Evolutionary conservation across 2,797 vertebrate species (phyloP), one percentile per base, ranked within the genome.

Genomic region (Tangara arthus): DNA sequence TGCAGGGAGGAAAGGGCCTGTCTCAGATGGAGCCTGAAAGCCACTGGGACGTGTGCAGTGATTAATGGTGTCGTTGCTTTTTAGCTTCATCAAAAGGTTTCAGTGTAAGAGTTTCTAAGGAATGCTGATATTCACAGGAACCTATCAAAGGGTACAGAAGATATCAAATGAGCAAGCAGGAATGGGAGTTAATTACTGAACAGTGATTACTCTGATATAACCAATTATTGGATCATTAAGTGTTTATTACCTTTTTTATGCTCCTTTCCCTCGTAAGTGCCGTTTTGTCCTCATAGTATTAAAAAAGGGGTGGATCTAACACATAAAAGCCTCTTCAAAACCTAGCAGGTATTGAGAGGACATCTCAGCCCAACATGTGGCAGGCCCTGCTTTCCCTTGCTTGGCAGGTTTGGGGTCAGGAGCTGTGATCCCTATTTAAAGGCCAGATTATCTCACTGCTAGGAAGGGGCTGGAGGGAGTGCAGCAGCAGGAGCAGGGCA

Each of bases 161-260:
- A 96, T 97, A 98, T 95, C 96, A 97, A 98, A 97, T 96, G 97
- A 97, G 97, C 80, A 97, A 96, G 97, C 95, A 57, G 86, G 95
- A 97, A 97, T 96, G 96, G 96, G 97, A 98, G 96, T 97, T 98
- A 98, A 98, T 98, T 98, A 98, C 96, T 95, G 97, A 97, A 94
- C 96, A 97, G 97, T 97, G 98, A 98, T 98, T 97, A 97, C 97
- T 98, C 96, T 97, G 97, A 98, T 98, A 98, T 97, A 98, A 97
- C 97, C 97, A 98, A 98, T 98, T 98, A 98, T 96, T 97, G 97
- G 96, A 97, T 98, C 98, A 97, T 98, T 98, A 98, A 98, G 97
- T 98, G 97, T 98, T 98, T 98, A 98, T 98, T 98, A 96, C 97
- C 97, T 97, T 97, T 97, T 98, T 97, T 97, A 97, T 97, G 96